phyloP scores from a whole-genome alignment of 2,797 vertebrate species.

The Neosilurus mollespiculum region DNA sequence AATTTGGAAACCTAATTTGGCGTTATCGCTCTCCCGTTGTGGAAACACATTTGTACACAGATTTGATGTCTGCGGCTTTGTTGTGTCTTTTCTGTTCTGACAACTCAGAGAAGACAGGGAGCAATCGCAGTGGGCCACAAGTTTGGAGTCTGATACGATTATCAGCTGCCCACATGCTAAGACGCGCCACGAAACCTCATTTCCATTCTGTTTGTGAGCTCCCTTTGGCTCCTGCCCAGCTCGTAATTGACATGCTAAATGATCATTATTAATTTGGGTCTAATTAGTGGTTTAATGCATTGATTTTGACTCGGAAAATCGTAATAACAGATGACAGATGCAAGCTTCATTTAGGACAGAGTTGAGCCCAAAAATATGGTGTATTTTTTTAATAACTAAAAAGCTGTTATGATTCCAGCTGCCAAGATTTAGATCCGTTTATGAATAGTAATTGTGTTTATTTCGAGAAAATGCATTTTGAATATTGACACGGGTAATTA shows the following conservation, averaged over 20 bases:
- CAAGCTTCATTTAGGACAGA: conserved; percentile 38
- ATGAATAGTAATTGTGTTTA: conserved; percentile 34
- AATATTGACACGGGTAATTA: background rate
- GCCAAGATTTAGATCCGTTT: background rate
- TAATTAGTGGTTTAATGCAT: conserved; percentile 57
- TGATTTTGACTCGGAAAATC: conserved; percentile 46
- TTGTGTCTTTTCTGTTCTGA: conserved; percentile 7
- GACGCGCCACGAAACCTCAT: conserved; percentile 48
- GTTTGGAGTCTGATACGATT: conserved; percentile 50
- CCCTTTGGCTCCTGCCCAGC: conserved; percentile 45
- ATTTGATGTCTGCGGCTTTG: background rate
- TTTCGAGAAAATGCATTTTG: background rate
- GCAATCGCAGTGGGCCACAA: conserved; percentile 25
- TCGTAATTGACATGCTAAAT: conserved; percentile 57
- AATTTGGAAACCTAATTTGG: conserved; percentile 34
- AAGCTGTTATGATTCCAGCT: conserved; percentile 37
- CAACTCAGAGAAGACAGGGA: conserved; percentile 9
- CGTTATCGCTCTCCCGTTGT: conserved; percentile 34
- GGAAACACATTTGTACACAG: background rate
- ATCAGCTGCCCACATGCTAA: conserved; percentile 45
- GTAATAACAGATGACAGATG: conserved; percentile 45
- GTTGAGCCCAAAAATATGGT: conserved; percentile 27
- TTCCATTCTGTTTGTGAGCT: conserved; percentile 55
- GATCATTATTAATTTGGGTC: conserved; percentile 58
- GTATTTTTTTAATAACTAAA: conserved; percentile 38